phyloP scores from a whole-genome alignment of 2,888 invertebrate genomes.

The Ophion ventricosus region DNA sequence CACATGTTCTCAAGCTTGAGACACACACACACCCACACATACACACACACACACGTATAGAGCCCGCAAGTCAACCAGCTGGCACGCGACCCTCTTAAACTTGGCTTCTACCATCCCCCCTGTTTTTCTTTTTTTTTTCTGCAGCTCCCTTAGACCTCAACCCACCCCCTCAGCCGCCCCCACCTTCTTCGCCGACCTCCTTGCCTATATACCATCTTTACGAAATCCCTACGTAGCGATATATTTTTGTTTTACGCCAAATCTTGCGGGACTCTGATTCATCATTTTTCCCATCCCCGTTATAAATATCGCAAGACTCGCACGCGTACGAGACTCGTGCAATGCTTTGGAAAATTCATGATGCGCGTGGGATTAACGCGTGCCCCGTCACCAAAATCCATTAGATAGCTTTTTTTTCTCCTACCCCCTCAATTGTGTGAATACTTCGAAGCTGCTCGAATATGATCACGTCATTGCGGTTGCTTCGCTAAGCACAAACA shows the following conservation, averaged over 20 bases:
- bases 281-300: constrained; percentile 51
- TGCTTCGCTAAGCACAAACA: too few species aligned
- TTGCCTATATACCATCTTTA: constrained; percentile 66
- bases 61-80: constrained; percentile 61
- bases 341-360: constrained; percentile 53
- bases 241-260: constrained; percentile 70
- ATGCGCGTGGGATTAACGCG: constrained; percentile 45
- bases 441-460: too few species aligned
- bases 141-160: neutral
- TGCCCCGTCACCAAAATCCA: constrained; percentile 33
- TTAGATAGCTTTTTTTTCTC: constrained; percentile 15
- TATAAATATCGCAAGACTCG: constrained; percentile 10
- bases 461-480: too few species aligned
- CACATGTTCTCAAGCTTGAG: constrained; percentile 4
- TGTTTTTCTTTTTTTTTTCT: constrained; percentile 59
- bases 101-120: constrained; percentile 63
- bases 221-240: constrained; percentile 68
- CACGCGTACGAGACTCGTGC: neutral
- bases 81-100: constrained; percentile 68
- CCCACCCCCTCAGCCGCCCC: constrained; percentile 34
- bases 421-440: neutral
- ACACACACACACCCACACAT: constrained; percentile 4
- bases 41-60: constrained; percentile 9
- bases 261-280: constrained; percentile 70
- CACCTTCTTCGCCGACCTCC: constrained; percentile 50